A percentile compares a stretch with the other conserved stretches of the same genome.
Conservation (phyloP, 2,113 vertebrate species). For the Dipodomys merriami region DNA sequence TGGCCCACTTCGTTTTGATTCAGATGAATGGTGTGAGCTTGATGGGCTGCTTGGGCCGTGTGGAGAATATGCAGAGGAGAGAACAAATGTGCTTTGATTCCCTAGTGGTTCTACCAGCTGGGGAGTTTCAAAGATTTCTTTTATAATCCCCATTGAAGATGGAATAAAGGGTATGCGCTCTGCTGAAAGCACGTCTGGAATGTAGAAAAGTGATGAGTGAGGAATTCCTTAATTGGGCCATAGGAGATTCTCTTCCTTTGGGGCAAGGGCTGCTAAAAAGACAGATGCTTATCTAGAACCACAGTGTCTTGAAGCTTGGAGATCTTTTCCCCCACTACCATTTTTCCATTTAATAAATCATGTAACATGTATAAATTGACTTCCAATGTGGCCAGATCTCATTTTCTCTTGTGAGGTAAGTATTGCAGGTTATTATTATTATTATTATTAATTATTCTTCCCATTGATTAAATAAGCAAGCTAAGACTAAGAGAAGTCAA, state of each 20-base stretch:
- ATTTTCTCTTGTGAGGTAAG: not conserved
- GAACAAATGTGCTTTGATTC: conserved; percentile 74
- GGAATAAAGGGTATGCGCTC: conserved; percentile 49
- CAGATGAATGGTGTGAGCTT: conserved; percentile 29
- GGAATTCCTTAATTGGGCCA: conserved; percentile 42
- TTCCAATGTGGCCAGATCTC: not conserved
- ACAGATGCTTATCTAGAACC: not conserved
- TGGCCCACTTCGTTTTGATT: conserved; percentile 42
- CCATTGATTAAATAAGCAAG: not conserved
- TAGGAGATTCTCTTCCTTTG: conserved; percentile 38
- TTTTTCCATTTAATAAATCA: not conserved
- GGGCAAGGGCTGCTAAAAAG: not conserved
- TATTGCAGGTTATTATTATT: not conserved
- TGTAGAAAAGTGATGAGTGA: not conserved
- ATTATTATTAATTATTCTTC: not conserved
- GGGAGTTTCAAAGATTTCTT: conserved; percentile 74
- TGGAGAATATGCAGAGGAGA: conserved; percentile 46
- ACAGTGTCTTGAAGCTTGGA: not conserved
- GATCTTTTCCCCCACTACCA: not conserved
- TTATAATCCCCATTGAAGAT: conserved; percentile 68
- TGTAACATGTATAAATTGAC: not conserved
- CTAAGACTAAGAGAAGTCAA: not conserved
- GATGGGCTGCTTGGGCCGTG: not conserved
- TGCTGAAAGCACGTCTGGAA: conserved; percentile 64
- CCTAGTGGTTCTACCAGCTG: conserved; percentile 56